These are phyloP conservation scores for Hippopotamyrus pictus DNA, from an alignment of 2,797 vertebrate species.

Conservation along the genomic window DNA sequence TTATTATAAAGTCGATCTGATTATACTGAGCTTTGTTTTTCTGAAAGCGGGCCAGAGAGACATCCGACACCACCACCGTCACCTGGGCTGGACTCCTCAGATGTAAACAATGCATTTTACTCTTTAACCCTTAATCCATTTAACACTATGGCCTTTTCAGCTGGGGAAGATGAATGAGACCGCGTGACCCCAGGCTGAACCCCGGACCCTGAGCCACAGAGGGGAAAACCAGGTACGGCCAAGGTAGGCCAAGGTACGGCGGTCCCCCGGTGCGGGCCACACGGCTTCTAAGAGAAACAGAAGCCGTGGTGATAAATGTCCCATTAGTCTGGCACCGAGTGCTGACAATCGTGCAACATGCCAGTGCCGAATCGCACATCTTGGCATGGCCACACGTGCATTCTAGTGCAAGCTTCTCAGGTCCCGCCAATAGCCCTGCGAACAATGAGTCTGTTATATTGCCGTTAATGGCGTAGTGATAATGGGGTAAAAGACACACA, in stretches of 20 bases:
- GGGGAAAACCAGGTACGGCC: not conserved
- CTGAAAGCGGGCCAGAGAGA: not conserved
- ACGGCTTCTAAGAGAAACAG: not conserved
- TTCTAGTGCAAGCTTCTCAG: not conserved
- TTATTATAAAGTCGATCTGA: conserved; percentile 6
- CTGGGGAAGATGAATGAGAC: not conserved
- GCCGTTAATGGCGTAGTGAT: not conserved
- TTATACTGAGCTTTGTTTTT: not conserved
- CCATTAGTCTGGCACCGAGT: not conserved
- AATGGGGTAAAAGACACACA: not conserved
- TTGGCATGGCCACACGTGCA: not conserved
- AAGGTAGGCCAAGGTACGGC: not conserved
- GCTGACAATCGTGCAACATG: not conserved
- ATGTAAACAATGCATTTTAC: conserved; percentile 4
- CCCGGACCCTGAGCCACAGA: not conserved
- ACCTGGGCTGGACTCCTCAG: not conserved
- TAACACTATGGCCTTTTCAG: not conserved
- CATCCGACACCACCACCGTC: not conserved
- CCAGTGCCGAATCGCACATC: not conserved
- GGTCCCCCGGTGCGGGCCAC: not conserved
- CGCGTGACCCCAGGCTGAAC: not conserved
- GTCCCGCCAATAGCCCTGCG: not conserved
- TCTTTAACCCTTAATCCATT: conserved; percentile 10
- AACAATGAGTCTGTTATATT: not conserved
- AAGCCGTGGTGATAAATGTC: not conserved